Evolutionary conservation across 2,113 vertebrate genomes (phyloP).

Genomic region (Clinocottus analis): DNA sequence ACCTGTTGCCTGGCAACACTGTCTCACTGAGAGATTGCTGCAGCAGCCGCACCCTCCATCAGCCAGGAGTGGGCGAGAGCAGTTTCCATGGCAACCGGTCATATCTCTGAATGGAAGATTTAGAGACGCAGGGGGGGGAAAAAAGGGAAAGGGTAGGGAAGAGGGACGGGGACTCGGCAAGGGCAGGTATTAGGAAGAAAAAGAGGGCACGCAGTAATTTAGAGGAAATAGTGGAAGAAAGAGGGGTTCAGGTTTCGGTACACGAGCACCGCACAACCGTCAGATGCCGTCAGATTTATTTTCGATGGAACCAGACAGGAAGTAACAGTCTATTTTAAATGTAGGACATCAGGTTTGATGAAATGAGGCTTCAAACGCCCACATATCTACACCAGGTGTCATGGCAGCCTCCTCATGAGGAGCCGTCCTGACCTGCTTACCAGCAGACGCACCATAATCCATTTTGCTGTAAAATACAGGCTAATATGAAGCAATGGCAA

Average conservation of each 20-base stretch:
- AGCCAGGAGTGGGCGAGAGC: conserved; percentile 81
- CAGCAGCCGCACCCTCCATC: conserved; percentile 81
- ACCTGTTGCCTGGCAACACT: conserved; percentile 85
- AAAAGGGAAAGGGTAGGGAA: conserved; percentile 33
- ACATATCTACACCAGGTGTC: conserved; percentile 66
- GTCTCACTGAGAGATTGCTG: conserved; percentile 82
- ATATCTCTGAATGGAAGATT: conserved; percentile 77
- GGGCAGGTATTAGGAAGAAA: conserved; percentile 48
- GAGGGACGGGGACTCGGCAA: conserved; percentile 48
- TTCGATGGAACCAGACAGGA: conserved; percentile 48
- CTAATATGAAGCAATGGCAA: conserved; percentile 49
- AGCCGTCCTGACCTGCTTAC: conserved; percentile 66
- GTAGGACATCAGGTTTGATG: conserved; percentile 63
- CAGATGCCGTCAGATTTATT: conserved; percentile 41
- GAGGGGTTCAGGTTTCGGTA: conserved; percentile 1
- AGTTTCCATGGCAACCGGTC: conserved; percentile 83
- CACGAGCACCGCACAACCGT: conserved; percentile 5
- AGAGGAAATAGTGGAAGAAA: conserved; percentile 11
- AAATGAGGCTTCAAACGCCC: conserved; percentile 58
- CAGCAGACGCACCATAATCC: conserved; percentile 57
- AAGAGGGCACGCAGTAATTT: neutral
- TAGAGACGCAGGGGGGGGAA: conserved; percentile 38
- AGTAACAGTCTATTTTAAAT: conserved; percentile 67
- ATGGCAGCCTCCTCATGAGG: conserved; percentile 66
- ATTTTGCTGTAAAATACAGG: conserved; percentile 50